Evolutionary conservation across 2,113 vertebrate species (phyloP).

Genomic region (Labrus mixtus): DNA sequence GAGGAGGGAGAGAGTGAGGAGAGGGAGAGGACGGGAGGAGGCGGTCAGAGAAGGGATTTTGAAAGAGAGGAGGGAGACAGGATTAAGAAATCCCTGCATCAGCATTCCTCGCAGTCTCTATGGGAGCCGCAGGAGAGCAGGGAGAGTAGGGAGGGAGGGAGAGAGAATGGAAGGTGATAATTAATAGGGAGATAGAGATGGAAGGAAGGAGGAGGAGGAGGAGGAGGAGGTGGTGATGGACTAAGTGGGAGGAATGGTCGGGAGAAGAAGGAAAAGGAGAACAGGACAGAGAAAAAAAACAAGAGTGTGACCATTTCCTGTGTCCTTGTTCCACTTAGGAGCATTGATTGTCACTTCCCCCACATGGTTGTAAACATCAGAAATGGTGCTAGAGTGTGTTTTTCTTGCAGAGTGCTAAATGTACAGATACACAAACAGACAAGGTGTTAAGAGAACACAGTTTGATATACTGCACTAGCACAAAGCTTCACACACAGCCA

Average conservation of each 20-base stretch:
- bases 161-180: conserved; percentile 38
- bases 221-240: background rate
- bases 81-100: conserved; percentile 62
- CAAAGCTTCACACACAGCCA: background rate
- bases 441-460: background rate
- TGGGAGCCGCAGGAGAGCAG: conserved; percentile 19
- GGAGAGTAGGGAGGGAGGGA: conserved; percentile 4
- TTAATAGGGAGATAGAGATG: conserved; percentile 25
- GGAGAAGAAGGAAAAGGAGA: background rate
- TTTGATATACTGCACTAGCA: background rate
- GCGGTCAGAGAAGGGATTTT: conserved; percentile 17
- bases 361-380: conserved; percentile 12
- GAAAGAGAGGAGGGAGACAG: conserved; percentile 23
- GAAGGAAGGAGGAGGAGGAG: conserved; percentile 10
- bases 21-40: conserved; percentile 18
- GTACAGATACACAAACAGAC: background rate
- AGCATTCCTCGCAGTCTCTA: conserved; percentile 57
- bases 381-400: background rate
- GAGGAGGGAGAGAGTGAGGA: conserved; percentile 3
- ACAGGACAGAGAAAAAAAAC: conserved; percentile 16
- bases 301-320: conserved; percentile 7
- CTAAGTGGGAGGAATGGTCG: conserved; percentile 2
- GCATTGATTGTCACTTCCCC: conserved; percentile 3
- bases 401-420: background rate
- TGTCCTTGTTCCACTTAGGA: conserved; percentile 19